Percentiles rank a stretch among this genome's conserved stretches.
Conservation (phyloP, 2,113 vertebrate genomes). For the Climacteris rufus region DNA sequence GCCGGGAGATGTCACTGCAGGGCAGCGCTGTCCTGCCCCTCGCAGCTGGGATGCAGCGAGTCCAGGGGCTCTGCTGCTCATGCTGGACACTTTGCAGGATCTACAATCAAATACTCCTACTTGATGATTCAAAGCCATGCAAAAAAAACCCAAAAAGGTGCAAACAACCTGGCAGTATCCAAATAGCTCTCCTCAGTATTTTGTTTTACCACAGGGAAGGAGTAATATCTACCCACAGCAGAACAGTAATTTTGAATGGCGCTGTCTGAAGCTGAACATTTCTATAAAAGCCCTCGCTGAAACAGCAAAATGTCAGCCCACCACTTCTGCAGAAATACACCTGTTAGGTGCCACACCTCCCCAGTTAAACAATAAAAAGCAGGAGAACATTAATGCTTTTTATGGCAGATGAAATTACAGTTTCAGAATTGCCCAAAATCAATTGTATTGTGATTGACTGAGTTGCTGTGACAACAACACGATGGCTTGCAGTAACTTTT, state of each 20-base stretch:
- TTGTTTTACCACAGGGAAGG: not conserved
- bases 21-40: not conserved
- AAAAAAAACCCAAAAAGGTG: not conserved
- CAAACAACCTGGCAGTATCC: not conserved
- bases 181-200: not conserved
- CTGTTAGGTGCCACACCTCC: not conserved
- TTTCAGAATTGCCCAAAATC: not conserved
- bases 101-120: not conserved
- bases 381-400: not conserved
- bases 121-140: not conserved
- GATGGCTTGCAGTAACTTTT: not conserved
- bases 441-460: not conserved
- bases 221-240: not conserved
- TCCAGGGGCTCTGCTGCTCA: not conserved
- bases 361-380: not conserved
- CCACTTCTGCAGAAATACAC: not conserved
- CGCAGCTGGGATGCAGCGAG: not conserved
- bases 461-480: not conserved
- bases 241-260: not conserved
- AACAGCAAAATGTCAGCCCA: not conserved
- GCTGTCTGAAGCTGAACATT: not conserved
- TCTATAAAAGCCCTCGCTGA: not conserved
- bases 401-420: not conserved
- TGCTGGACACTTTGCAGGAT: not conserved
- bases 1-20: too few species aligned